Evolutionary conservation across 2,113 vertebrate genomes (phyloP), one percentile per base, ranked within the genome.

Genomic region (Lasiurus borealis): DNA sequence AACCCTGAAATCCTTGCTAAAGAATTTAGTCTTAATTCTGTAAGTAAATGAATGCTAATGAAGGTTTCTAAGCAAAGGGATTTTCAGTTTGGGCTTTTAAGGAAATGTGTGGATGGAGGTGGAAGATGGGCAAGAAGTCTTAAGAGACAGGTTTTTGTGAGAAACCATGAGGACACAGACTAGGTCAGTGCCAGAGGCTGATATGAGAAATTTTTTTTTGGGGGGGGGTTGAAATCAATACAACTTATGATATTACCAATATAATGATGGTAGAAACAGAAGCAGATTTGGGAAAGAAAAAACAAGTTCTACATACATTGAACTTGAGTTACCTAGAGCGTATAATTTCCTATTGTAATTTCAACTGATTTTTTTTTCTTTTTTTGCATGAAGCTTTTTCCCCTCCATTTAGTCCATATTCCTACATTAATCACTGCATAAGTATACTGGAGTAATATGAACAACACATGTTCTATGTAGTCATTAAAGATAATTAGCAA

Each of bases 11-110:
- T 48, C 3, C 6, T n/a, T 80, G n/a, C 23, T 87, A 80, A 57
- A 40, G 29, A 92, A 57, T 84, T 77, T 85, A 88, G n/a, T 15
- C n/a, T 80, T 80, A 71, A 85, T 95, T 95, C 44, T 95, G 8
- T 85, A 83, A 36, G 46, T 34, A 95, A 62, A 54, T 88, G 44
- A 88, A 75, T 46, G 11, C 36, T 62, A 94, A 88, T 80, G 50
- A 87, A 90, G 0, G 4, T 77, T 88, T 71, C 19, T 50, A 95
- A 76, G 27, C 54, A 48, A 86, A 72, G 29, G 44, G 64, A 75
- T 85, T 72, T 82, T 72, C 68, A 80, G 15, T 48, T 46, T 83
- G 19, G 8, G 36, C 19, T 92, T 89, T 73, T 34, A 77, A 31
- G 93, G 15, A 72, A 25, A 73, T 15, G 31, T 2, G 1, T 90